phyloP scores from a whole-genome alignment of 2,888 invertebrate species.

The Metacarcinus magister region DNA sequence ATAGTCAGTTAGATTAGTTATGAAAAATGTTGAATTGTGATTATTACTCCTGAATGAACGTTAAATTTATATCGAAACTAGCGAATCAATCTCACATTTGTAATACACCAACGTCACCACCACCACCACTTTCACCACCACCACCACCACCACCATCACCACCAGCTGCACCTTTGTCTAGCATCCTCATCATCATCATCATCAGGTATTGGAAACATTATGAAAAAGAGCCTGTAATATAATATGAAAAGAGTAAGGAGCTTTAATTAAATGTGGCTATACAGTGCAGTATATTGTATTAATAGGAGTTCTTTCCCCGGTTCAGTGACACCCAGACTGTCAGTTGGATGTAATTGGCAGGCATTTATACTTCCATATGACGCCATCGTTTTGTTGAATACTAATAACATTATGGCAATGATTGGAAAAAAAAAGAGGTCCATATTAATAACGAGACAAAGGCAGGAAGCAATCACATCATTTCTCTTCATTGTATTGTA shows the following conservation, averaged over 20 bases:
- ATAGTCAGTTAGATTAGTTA: not conserved
- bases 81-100: not conserved
- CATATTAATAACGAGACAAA: not conserved
- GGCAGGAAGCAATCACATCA: not conserved
- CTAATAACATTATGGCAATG: not conserved
- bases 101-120: not conserved
- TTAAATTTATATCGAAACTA: not conserved
- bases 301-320: not conserved
- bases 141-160: not conserved
- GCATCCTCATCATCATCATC: not conserved
- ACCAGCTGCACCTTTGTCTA: not conserved
- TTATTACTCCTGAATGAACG: not conserved
- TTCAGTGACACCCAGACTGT: not conserved
- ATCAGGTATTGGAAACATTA: not conserved
- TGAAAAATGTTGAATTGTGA: not conserved
- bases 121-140: not conserved
- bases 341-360: not conserved
- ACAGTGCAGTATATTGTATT: constrained; percentile 44
- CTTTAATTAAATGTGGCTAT: not conserved
- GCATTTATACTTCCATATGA: not conserved
- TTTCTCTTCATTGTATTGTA: not conserved
- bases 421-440: no score
- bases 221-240: not conserved
- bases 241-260: not conserved
- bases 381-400: no score